Percentiles rank a stretch among this genome's conserved stretches.
Conservation (phyloP, 2,797 vertebrate genomes). For the Acanthopagrus latus region DNA sequence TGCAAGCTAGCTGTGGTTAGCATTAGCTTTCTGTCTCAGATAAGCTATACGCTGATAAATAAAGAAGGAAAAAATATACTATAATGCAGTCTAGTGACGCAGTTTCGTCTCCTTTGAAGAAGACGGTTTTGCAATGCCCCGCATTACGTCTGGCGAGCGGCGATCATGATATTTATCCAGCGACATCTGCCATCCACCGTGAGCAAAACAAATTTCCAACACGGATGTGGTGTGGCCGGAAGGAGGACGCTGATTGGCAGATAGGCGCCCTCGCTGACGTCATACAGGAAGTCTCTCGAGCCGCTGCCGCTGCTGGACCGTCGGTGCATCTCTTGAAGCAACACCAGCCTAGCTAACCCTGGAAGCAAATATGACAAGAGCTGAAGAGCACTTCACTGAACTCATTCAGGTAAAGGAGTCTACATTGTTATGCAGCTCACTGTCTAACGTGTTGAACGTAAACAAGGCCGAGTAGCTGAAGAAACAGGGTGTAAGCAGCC, state of each 20-base stretch:
- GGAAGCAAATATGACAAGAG: conserved; percentile 47
- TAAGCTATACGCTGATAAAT: not conserved
- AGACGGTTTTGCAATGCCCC: not conserved
- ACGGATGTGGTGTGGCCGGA: conserved; percentile 58
- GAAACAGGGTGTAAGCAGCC: not conserved
- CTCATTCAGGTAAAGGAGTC: conserved; percentile 61
- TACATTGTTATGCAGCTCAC: accelerated
- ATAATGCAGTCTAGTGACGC: no score
- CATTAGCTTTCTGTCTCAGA: conserved; percentile 43
- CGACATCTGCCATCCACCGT: conserved; percentile 24
- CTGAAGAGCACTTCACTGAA: not conserved
- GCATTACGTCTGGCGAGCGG: not conserved
- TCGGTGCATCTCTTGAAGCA: conserved; percentile 15
- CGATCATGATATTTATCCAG: not conserved
- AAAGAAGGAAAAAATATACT: not conserved
- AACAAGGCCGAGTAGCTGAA: not conserved
- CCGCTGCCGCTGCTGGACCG: not conserved
- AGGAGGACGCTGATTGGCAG: conserved; percentile 64
- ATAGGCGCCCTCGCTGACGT: conserved; percentile 15
- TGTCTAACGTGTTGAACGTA: not conserved
- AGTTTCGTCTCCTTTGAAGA: not conserved
- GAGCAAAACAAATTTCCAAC: conserved; percentile 67
- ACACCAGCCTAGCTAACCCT: not conserved
- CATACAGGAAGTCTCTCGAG: conserved; percentile 65
- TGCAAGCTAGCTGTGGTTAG: conserved; percentile 57